Percentiles rank a stretch among this genome's conserved stretches.
phyloP scores from a whole-genome alignment of 1,140 invertebrate genomes.

The Drosophila fuyamai region DNA sequence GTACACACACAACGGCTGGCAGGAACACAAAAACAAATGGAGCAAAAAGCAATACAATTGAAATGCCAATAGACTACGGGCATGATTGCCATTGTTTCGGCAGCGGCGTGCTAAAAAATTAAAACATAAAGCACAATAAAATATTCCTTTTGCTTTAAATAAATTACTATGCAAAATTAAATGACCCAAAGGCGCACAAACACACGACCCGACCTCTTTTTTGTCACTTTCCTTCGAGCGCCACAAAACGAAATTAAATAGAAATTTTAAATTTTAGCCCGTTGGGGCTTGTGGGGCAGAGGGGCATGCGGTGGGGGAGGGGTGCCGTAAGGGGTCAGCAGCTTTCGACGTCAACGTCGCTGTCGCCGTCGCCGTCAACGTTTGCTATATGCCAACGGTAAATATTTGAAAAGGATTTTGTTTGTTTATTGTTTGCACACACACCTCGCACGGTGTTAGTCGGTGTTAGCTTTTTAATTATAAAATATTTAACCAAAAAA shows the following conservation, averaged over 20 bases:
- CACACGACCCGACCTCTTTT: conserved; percentile 13
- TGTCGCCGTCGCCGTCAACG: conserved; percentile 38
- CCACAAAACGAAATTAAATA: conserved; percentile 67
- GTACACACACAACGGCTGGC: conserved; percentile 4
- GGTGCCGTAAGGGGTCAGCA: conserved; percentile 2
- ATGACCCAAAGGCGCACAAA: conserved; percentile 73
- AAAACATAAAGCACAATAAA: conserved; percentile 69
- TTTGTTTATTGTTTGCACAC: conserved; percentile 84
- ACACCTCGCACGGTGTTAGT: conserved; percentile 83
- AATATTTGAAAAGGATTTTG: conserved; percentile 85
- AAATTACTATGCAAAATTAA: conserved; percentile 84
- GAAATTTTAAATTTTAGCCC: conserved; percentile 66
- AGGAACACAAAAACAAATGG: conserved; percentile 54
- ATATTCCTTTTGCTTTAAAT: conserved; percentile 70
- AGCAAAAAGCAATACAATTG: conserved; percentile 76
- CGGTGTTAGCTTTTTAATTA: conserved; percentile 85
- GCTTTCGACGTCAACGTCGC: conserved; percentile 29
- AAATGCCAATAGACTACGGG: conserved; percentile 78
- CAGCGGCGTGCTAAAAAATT: conserved; percentile 66
- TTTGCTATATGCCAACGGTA: conserved; percentile 80
- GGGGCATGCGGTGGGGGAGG: background rate
- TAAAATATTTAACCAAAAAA: conserved; percentile 84
- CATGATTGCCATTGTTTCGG: conserved; percentile 64
- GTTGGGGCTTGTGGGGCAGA: conserved; percentile 4
- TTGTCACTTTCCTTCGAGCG: conserved; percentile 36